These are phyloP conservation scores for Oscheius sp. DNA, from an alignment of 2,888 invertebrate genomes.

Conservation along the genomic window DNA sequence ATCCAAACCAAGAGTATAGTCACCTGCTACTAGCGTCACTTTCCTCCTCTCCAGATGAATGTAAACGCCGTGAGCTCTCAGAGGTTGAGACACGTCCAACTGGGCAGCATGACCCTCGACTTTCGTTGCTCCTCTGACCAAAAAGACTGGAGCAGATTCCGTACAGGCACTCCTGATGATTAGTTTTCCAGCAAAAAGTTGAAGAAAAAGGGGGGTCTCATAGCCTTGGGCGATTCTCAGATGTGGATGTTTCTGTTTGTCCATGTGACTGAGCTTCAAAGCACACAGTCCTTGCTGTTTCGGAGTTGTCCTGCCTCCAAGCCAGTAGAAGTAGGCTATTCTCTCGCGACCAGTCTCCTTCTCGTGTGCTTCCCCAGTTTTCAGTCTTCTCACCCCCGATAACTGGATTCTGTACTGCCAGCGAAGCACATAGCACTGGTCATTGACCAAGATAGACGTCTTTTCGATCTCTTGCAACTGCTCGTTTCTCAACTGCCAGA, in stretches of 20 bases:
- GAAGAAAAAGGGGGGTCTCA: slow-evolving; percentile 54
- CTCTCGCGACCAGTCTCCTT: slow-evolving; percentile 65
- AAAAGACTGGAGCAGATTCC: slow-evolving; percentile 31
- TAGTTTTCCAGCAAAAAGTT: slow-evolving; percentile 43
- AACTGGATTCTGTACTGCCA: slow-evolving; percentile 68
- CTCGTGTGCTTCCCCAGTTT: slow-evolving; percentile 49
- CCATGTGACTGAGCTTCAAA: slow-evolving; percentile 63
- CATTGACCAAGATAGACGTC: slow-evolving; percentile 47
- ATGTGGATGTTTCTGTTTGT: slow-evolving; percentile 56
- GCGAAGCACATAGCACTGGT: slow-evolving; percentile 63
- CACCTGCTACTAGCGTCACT: slow-evolving; percentile 31
- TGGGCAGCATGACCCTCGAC: slow-evolving; percentile 45
- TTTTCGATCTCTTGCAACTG: slow-evolving; percentile 46
- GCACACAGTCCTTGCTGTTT: slow-evolving; percentile 65
- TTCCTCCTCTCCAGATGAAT: slow-evolving; percentile 32
- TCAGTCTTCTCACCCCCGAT: slow-evolving; percentile 54
- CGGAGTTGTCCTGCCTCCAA: slow-evolving; percentile 58
- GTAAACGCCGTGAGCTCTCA: slow-evolving; percentile 53
- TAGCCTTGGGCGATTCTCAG: slow-evolving; percentile 49
- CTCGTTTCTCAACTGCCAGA: slow-evolving; percentile 59
- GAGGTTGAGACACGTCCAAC: slow-evolving; percentile 37
- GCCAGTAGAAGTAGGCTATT: slow-evolving; percentile 68
- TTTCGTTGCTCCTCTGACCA: slow-evolving; percentile 44
- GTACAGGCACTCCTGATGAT: slow-evolving; percentile 14
- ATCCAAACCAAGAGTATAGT: background rate